A percentile compares a stretch with the other conserved stretches of the same genome.
Evolutionary conservation across 1,140 invertebrate genomes (phyloP).

Genomic region (Heliconius melpomene): DNA sequence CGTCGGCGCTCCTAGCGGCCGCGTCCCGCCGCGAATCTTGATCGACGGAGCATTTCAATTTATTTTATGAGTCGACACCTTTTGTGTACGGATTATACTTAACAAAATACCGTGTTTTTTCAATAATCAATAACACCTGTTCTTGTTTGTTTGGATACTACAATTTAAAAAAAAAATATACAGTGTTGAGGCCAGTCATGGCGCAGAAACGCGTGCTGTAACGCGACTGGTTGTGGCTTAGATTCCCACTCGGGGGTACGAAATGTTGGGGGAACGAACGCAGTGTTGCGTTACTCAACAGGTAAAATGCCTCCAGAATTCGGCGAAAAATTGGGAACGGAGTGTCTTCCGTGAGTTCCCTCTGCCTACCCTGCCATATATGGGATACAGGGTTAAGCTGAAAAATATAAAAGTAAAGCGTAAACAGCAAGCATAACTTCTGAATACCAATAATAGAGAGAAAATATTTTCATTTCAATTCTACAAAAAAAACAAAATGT

Average conservation of each 20-base stretch:
- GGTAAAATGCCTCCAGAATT: too few relatives aligned
- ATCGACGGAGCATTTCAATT: constrained; percentile 76
- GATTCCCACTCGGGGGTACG: too few relatives aligned
- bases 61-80: constrained; percentile 77
- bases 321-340: too few relatives aligned
- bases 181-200: too few relatives aligned
- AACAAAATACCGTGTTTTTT: constrained; percentile 25
- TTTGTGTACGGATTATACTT: constrained; percentile 41
- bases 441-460: not conserved
- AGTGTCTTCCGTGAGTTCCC: too few relatives aligned
- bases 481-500: not conserved
- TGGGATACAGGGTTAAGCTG: too few relatives aligned
- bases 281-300: too few relatives aligned
- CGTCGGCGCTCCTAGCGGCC: constrained; percentile 57
- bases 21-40: constrained; percentile 66
- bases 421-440: not conserved
- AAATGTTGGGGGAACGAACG: too few relatives aligned
- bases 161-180: not conserved
- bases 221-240: too few relatives aligned
- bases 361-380: too few relatives aligned
- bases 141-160: not conserved
- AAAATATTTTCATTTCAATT: not conserved
- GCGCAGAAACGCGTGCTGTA: too few relatives aligned
- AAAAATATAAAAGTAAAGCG: not conserved
- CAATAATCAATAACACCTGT: constrained; percentile 31